Conservation (phyloP, 64 coral and sea anemone genomes). For the Anthopleura sola region DNA sequence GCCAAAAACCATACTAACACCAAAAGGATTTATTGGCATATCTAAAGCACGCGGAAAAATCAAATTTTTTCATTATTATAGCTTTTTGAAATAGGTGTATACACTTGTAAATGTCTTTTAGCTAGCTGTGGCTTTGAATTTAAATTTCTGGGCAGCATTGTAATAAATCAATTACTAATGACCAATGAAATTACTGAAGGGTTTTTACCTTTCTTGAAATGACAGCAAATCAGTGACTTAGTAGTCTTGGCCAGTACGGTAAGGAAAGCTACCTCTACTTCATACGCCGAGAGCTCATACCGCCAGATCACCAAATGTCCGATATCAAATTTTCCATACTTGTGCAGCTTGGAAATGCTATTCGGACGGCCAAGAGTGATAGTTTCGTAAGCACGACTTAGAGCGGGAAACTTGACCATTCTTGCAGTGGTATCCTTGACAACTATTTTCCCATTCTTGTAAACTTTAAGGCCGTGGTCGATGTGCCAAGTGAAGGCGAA, state of each 20-base stretch:
- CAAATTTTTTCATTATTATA: no score
- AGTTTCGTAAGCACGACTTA: neutral
- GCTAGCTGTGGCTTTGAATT: no score
- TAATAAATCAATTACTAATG: no score
- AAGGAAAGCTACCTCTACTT: conserved; percentile 66
- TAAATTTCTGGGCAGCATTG: no score
- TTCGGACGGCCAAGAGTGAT: conserved; percentile 65
- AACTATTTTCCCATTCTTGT: conserved; percentile 61
- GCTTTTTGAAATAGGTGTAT: no score
- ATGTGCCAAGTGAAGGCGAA: conserved; percentile 63
- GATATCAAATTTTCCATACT: conserved; percentile 55
- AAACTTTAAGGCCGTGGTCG: conserved; percentile 69
- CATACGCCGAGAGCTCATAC: conserved; percentile 41
- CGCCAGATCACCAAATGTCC: conserved; percentile 76
- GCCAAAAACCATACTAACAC: no score
- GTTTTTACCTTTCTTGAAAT: conserved; percentile 55
- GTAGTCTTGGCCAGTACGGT: conserved; percentile 39
- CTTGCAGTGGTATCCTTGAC: conserved; percentile 11
- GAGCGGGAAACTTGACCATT: neutral
- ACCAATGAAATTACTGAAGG: no score
- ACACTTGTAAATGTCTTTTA: no score
- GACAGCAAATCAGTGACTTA: conserved; percentile 53
- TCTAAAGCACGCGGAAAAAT: no score
- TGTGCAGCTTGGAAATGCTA: conserved; percentile 12
- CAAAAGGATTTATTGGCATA: no score